Conservation (phyloP, 1,140 invertebrate genomes). For the Triops cancriformis region DNA sequence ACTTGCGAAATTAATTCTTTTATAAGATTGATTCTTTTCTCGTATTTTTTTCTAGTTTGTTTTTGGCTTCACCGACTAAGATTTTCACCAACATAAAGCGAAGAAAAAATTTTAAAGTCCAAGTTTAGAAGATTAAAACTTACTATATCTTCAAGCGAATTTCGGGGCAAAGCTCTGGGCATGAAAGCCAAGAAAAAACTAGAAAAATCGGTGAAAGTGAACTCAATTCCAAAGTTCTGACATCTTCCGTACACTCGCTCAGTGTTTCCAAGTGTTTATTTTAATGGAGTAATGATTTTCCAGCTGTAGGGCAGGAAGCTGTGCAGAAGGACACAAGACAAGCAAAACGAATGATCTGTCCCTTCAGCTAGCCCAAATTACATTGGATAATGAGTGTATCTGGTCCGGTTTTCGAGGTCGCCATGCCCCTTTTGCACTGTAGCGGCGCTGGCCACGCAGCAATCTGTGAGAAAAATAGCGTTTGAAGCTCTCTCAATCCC, state of each 20-base stretch:
- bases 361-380: background rate
- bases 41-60: too few relatives aligned
- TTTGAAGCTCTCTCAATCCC: background rate
- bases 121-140: too few relatives aligned
- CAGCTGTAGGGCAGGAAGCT: background rate
- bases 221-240: background rate
- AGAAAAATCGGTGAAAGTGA: background rate
- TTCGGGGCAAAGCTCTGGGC: too few relatives aligned
- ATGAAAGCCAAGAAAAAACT: too few relatives aligned
- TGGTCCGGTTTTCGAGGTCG: background rate
- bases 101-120: too few relatives aligned
- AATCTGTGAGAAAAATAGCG: background rate
- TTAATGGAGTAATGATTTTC: background rate
- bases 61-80: too few relatives aligned
- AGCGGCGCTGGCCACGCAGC: background rate
- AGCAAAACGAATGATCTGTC: background rate
- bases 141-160: too few relatives aligned
- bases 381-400: constrained; percentile 6
- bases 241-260: background rate
- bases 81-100: too few relatives aligned
- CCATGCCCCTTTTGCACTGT: background rate
- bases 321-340: background rate
- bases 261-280: background rate
- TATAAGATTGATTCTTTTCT: too few relatives aligned
- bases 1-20: too few relatives aligned